These are phyloP conservation scores for Calyptomena viridis DNA, from an alignment of 2,113 vertebrate species.

Conservation along the genomic window DNA sequence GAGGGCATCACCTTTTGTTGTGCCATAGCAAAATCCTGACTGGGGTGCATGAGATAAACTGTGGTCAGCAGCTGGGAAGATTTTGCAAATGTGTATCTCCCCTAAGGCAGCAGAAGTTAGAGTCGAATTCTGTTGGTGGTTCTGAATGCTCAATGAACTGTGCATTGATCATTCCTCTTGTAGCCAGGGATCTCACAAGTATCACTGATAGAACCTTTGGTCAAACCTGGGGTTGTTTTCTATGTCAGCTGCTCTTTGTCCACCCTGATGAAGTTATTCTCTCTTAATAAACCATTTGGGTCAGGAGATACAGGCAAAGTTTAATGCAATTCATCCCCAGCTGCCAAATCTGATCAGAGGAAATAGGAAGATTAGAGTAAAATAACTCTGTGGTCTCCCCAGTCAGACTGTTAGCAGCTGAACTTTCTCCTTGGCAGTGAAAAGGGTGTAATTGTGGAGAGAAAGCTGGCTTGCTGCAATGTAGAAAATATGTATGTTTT, in stretches of 20 bases:
- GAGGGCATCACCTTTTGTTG: neutral
- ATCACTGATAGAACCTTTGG: neutral
- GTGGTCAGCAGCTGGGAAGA: neutral
- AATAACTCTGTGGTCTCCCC: neutral
- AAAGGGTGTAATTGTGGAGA: neutral
- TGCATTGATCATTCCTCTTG: neutral
- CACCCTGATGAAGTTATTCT: neutral
- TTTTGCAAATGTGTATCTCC: neutral
- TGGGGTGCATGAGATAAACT: neutral
- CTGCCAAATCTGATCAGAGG: neutral
- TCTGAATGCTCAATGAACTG: neutral
- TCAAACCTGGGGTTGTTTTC: neutral
- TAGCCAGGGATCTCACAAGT: neutral
- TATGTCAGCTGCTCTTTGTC: neutral
- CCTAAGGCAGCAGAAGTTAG: neutral
- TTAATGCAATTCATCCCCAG: neutral
- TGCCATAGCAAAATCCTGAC: neutral
- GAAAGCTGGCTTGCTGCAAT: neutral
- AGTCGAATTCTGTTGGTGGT: neutral
- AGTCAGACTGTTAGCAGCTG: neutral
- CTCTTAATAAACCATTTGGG: neutral
- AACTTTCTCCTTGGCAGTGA: constrained; percentile 6
- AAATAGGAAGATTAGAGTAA: constrained; percentile 11
- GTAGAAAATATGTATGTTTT: neutral
- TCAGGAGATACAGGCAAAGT: neutral